Base-by-base conservation (phyloP, 2,113 vertebrate genomes). In the Oncorhynchus tshawytscha region DNA sequence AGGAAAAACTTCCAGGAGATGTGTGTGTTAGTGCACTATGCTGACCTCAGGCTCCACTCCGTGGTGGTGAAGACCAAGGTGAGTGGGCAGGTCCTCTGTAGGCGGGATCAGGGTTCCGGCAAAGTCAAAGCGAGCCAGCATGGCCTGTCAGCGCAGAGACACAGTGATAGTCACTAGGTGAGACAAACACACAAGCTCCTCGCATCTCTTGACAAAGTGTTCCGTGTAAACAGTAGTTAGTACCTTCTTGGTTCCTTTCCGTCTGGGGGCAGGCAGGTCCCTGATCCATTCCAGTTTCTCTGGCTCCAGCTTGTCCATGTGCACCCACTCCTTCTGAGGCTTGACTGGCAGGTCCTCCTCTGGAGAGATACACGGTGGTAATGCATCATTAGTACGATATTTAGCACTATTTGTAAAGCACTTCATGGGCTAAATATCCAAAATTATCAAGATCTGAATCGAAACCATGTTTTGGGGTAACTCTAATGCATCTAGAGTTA, bases 11-110 rank as follows among this genome's bases (percentile, higher is more conserved):
- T 11, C 20, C 59, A 62, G n/a, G 20, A 62, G 59, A 22, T 62
- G 59, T 62, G 59, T 9, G 5, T 22, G n/a, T 62, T 62, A 11
- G 29, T 3, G 67, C 31, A 24, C n/a, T 22, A 72, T 48, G 81
- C 86, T 90, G 85, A 98, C 98, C 94, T 99, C 97, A 29, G 97
- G 96, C 85, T 99, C 97, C 31, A 98, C 96, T 90, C 98, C 98
- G 59, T 99, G 98, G 84, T 99, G 98, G 82, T 99, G 97, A 77
- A 99, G 91, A 45, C 98, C 98, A 77, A 99, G 89, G 86, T 99
- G 94, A 54, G 95, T 96, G 15, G 97, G 98, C 31, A 99, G 89
- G 82, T 99, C 96, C 78, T 93, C 84, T 12, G 93, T 90, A 0
- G 95, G 94, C 0, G 95, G 95, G 81, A 99, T 94, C 34, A 99